Evolutionary conservation across 2,113 vertebrate genomes (phyloP).

Genomic region (Anolis sagrei): DNA sequence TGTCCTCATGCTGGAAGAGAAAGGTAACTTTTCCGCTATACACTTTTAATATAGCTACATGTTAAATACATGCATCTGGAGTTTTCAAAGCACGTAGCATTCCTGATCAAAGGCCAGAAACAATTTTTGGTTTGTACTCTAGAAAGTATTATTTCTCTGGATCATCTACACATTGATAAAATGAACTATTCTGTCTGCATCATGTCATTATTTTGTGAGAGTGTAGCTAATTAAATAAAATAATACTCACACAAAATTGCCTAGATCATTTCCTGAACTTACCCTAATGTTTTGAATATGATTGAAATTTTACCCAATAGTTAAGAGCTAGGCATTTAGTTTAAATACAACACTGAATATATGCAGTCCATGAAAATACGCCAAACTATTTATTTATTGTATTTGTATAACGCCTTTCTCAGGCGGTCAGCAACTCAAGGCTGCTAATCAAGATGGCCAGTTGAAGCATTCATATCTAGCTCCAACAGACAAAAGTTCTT

Average conservation of each 20-base stretch:
- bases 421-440: too few species aligned
- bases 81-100: background rate
- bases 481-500: too few species aligned
- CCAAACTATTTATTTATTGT: too few species aligned
- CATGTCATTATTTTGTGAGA: constrained; percentile 36
- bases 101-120: background rate
- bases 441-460: too few species aligned
- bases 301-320: constrained; percentile 41
- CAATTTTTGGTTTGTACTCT: background rate
- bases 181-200: constrained; percentile 40
- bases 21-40: background rate
- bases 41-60: background rate
- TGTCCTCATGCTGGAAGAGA: background rate
- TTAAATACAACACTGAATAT: constrained; percentile 52
- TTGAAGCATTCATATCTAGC: too few species aligned
- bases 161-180: background rate
- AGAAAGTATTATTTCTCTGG: background rate
- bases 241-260: constrained; percentile 27
- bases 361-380: constrained; percentile 55
- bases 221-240: constrained; percentile 34
- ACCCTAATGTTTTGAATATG: constrained; percentile 16
- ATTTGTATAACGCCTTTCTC: too few species aligned
- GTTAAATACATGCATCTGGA: background rate
- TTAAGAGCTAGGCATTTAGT: constrained; percentile 50
- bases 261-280: constrained; percentile 56